These are phyloP conservation scores for Lepidonotus clava DNA, from an alignment of 2,888 invertebrate species.

Conservation along the genomic window DNA sequence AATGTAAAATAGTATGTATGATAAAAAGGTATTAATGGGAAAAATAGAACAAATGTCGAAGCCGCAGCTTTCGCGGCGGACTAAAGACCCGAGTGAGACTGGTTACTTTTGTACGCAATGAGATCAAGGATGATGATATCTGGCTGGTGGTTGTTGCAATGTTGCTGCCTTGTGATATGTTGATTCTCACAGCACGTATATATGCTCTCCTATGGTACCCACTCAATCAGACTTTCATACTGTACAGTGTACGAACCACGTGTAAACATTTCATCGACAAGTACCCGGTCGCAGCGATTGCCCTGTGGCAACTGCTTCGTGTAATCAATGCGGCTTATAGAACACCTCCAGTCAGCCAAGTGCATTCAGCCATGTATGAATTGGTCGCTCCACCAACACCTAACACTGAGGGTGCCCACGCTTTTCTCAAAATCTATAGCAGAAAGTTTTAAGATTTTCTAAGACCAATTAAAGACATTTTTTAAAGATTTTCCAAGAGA, in stretches of 20 bases:
- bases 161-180: constrained; percentile 53
- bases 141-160: constrained; percentile 40
- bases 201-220: constrained; percentile 16
- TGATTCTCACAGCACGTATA: constrained; percentile 8
- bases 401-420: too few species aligned
- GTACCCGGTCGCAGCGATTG: neutral
- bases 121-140: constrained; percentile 8
- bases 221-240: constrained; percentile 40
- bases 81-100: constrained; percentile 1
- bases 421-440: too few species aligned
- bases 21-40: too few species aligned
- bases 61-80: too few species aligned
- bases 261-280: neutral
- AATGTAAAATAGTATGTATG: too few species aligned
- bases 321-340: neutral
- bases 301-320: neutral
- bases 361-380: neutral
- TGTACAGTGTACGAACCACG: neutral
- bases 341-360: neutral
- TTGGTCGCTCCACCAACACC: too few species aligned
- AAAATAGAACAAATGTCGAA: too few species aligned
- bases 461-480: too few species aligned
- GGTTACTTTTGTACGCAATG: neutral
- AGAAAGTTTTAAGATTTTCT: too few species aligned
- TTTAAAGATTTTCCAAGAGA: too few species aligned